Conservation (phyloP, 64 coral and sea anemone genomes). For the Actinia equina region DNA sequence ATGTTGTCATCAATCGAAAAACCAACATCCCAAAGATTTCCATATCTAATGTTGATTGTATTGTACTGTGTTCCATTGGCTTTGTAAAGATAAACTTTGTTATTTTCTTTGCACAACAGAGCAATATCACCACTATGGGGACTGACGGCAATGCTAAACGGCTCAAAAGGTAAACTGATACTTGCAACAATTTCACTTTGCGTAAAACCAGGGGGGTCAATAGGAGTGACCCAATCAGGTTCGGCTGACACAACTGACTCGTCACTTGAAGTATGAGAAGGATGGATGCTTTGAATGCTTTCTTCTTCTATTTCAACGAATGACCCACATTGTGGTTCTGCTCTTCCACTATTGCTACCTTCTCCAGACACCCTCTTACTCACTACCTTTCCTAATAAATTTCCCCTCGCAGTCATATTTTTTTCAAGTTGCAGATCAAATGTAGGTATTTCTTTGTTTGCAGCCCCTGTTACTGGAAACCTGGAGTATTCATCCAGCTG, state of each 20-base stretch:
- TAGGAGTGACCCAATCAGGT: not conserved
- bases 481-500: not conserved
- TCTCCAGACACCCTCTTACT: not conserved
- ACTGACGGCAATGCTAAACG: not conserved
- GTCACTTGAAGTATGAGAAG: not conserved
- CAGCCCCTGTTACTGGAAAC: not conserved
- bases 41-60: not conserved
- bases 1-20: conserved; percentile 18
- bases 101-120: not conserved
- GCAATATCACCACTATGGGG: not conserved
- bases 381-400: not conserved
- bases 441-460: not conserved
- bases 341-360: not conserved
- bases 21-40: conserved; percentile 11
- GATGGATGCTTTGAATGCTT: not conserved
- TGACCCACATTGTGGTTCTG: not conserved
- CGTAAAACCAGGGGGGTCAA: not conserved
- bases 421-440: not conserved
- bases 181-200: not conserved
- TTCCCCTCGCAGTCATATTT: not conserved
- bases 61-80: not conserved
- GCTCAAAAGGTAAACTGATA: not conserved
- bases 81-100: not conserved
- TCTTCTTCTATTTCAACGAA: not conserved
- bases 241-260: not conserved